phyloP scores from a whole-genome alignment of 2,888 invertebrate genomes.

The Drosophila multiciliata region DNA sequence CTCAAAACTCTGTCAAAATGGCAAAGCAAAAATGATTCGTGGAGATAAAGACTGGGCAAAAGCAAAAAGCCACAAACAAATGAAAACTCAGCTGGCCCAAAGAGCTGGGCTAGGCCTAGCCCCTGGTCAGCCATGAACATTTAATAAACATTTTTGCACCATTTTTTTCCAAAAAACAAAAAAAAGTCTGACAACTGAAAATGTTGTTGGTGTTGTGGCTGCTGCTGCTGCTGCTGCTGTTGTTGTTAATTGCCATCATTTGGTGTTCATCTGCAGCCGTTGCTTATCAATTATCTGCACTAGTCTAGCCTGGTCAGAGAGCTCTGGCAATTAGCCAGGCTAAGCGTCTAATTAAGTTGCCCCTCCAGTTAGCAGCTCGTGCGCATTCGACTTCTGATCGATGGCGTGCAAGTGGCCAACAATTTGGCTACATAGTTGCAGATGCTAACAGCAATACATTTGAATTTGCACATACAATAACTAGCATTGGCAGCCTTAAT shows the following conservation, averaged over 20 bases:
- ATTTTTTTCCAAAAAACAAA: constrained; percentile 42
- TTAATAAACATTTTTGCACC: constrained; percentile 77
- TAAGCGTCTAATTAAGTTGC: constrained; percentile 79
- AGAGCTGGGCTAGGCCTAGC: constrained; percentile 56
- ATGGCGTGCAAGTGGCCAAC: constrained; percentile 45
- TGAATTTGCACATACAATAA: constrained; percentile 19
- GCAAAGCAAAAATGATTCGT: constrained; percentile 75
- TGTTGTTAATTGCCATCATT: constrained; percentile 73
- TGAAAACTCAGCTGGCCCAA: constrained; percentile 49
- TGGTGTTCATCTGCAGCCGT: constrained; percentile 72
- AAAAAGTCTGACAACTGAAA: constrained; percentile 38
- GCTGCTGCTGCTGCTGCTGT: constrained; percentile 35
- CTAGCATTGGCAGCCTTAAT: constrained; percentile 21
- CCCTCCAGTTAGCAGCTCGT: constrained; percentile 47
- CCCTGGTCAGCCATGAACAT: constrained; percentile 61
- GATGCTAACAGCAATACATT: constrained; percentile 27
- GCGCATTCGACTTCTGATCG: constrained; percentile 65
- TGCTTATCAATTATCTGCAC: constrained; percentile 70
- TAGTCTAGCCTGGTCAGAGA: constrained; percentile 31
- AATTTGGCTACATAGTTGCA: constrained; percentile 42
- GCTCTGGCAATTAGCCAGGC: constrained; percentile 68
- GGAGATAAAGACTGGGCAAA: constrained; percentile 59
- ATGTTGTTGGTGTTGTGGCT: constrained; percentile 30
- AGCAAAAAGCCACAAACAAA: constrained; percentile 50
- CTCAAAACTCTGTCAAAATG: constrained; percentile 78